These are phyloP conservation scores for Australoheros facetus DNA, from an alignment of 2,797 vertebrate species.

Conservation along the genomic window DNA sequence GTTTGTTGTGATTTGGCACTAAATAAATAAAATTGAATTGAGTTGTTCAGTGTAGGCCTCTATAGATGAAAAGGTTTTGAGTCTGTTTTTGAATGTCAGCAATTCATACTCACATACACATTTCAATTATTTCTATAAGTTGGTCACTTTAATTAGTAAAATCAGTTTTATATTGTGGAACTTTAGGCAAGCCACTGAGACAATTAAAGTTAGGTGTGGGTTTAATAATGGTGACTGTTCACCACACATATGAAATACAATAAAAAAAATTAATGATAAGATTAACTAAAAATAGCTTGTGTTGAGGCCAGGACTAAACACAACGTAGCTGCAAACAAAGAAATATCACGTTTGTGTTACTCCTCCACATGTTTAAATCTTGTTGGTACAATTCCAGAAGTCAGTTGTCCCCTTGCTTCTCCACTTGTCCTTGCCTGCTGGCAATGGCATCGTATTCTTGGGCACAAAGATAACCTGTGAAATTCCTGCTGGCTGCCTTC, in stretches of 20 bases:
- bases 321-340: neutral
- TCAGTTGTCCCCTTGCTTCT: neutral
- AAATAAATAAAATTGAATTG: too few species aligned
- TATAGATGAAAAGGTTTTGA: too few species aligned
- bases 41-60: too few species aligned
- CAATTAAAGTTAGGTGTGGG: neutral
- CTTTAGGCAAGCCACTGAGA: neutral
- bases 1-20: too few species aligned
- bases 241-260: neutral
- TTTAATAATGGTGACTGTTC: neutral
- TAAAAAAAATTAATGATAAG: neutral
- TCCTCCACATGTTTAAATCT: neutral
- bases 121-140: too few species aligned
- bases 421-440: slow-evolving; percentile 20
- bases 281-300: neutral
- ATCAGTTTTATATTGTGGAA: neutral
- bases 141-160: neutral
- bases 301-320: neutral
- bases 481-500: slow-evolving; percentile 56
- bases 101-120: too few species aligned
- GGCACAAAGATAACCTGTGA: slow-evolving; percentile 67
- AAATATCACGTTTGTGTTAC: neutral
- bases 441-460: slow-evolving; percentile 38
- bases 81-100: too few species aligned
- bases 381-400: neutral